These are phyloP conservation scores for Magallana gigas DNA, from an alignment of 1,140 invertebrate genomes.

Conservation along the genomic window DNA sequence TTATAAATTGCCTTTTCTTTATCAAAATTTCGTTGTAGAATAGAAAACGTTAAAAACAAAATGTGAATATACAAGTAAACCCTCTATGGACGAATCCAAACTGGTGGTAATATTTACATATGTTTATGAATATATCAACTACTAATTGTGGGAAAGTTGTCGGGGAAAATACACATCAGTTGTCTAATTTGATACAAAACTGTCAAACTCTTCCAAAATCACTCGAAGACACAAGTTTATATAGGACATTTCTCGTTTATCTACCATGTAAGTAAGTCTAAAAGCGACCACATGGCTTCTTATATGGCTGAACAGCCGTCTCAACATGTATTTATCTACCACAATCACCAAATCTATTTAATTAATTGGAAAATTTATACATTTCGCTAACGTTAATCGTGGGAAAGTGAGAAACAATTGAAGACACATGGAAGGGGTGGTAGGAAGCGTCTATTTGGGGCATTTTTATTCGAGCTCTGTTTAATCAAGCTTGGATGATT, in stretches of 20 bases:
- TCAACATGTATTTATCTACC: neutral
- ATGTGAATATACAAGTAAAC: too few relatives aligned
- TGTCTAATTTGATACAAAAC: neutral
- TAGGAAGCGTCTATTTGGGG: neutral
- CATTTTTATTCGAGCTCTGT: slow-evolving; percentile 15
- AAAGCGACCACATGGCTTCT: slow-evolving; percentile 17
- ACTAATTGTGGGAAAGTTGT: too few relatives aligned
- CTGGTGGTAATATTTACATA: too few relatives aligned
- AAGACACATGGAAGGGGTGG: slow-evolving; percentile 22
- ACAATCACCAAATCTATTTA: slow-evolving; percentile 36
- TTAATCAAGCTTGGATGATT: slow-evolving; percentile 28
- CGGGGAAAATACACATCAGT: too few relatives aligned
- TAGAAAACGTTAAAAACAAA: too few relatives aligned
- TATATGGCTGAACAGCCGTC: neutral
- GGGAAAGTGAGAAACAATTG: slow-evolving; percentile 30
- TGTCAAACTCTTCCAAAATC: neutral
- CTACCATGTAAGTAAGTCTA: slow-evolving; percentile 6
- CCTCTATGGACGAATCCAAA: too few relatives aligned
- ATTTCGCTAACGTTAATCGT: slow-evolving; percentile 29
- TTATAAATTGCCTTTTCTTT: too few relatives aligned
- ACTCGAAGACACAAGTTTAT: neutral
- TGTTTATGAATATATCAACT: too few relatives aligned
- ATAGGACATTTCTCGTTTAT: neutral
- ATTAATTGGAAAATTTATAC: slow-evolving; percentile 39
- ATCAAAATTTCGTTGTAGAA: too few relatives aligned